These are phyloP conservation scores for Pseudomyrmex pallidus DNA, from an alignment of 1,140 invertebrate genomes.

Conservation along the genomic window DNA sequence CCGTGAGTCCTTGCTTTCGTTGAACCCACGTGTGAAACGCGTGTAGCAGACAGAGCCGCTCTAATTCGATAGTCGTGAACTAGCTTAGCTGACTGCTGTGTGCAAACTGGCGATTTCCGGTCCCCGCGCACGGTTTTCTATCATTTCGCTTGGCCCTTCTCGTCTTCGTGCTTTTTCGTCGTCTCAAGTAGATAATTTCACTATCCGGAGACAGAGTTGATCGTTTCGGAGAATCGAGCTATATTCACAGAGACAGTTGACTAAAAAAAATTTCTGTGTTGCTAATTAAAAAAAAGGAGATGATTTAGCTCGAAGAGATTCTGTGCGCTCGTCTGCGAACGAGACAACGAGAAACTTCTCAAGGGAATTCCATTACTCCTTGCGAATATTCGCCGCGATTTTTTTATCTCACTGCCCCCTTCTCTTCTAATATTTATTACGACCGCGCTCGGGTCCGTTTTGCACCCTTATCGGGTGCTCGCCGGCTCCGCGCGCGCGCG, in stretches of 20 bases:
- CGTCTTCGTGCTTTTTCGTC: slow-evolving; percentile 16
- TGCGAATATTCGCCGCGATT: slow-evolving; percentile 13
- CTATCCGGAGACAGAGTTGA: slow-evolving; percentile 2
- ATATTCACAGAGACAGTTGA: background rate
- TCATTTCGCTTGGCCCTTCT: slow-evolving; percentile 5
- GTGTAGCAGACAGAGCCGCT: slow-evolving; percentile 12
- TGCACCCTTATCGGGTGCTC: slow-evolving; percentile 46
- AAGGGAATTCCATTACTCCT: background rate
- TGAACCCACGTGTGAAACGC: slow-evolving; percentile 46
- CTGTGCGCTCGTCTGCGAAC: background rate
- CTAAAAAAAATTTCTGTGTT: background rate
- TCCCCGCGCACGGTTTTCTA: slow-evolving; percentile 20
- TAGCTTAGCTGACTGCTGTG: slow-evolving; percentile 16
- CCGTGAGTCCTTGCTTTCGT: slow-evolving; percentile 35
- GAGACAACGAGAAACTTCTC: slow-evolving; percentile 14
- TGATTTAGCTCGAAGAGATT: background rate
- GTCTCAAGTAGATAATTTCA: slow-evolving; percentile 17
- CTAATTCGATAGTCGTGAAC: slow-evolving; percentile 55
- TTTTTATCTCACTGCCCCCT: background rate
- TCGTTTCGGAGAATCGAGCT: slow-evolving; percentile 13
- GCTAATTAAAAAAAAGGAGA: background rate
- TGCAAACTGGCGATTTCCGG: slow-evolving; percentile 46
- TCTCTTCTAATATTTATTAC: slow-evolving; percentile 53
- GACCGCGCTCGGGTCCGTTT: slow-evolving; percentile 17
- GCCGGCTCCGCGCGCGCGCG: slow-evolving; percentile 20